Evolutionary conservation across 2,888 invertebrate species (phyloP).

Genomic region (Spicauda simplicius): DNA sequence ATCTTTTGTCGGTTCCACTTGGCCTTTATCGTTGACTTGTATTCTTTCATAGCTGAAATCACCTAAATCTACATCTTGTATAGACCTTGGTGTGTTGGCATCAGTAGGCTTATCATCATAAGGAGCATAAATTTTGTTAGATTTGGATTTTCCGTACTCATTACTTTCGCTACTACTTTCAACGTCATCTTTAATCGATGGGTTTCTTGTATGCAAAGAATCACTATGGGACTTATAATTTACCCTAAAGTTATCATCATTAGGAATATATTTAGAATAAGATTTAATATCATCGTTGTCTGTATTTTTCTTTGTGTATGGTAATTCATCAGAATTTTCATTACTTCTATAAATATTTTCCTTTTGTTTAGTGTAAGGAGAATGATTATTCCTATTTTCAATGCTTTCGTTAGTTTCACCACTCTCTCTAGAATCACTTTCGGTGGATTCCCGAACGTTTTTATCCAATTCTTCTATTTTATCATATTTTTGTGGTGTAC

Average conservation of each 20-base stretch:
- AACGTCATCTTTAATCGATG: conserved; percentile 24
- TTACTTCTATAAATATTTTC: conserved; percentile 35
- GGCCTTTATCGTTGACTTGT: conserved; percentile 56
- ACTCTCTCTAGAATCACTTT: conserved; percentile 42
- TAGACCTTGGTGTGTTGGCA: conserved; percentile 42
- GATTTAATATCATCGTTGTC: conserved; percentile 25
- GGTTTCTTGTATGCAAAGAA: not conserved
- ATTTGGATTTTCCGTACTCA: not conserved
- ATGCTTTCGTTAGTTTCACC: conserved; percentile 46
- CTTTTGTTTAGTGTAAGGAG: conserved; percentile 32
- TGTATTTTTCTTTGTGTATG: conserved; percentile 28
- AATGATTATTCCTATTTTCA: conserved; percentile 33
- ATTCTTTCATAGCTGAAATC: conserved; percentile 65
- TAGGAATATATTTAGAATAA: conserved; percentile 15
- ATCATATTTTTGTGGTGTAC: conserved; percentile 34
- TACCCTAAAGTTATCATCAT: conserved; percentile 41
- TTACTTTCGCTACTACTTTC: conserved; percentile 45
- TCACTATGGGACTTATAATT: conserved; percentile 38
- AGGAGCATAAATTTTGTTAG: not conserved
- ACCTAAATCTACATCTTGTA: conserved; percentile 60
- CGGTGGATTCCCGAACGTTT: conserved; percentile 35
- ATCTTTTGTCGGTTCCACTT: conserved; percentile 54
- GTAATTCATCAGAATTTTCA: conserved; percentile 37
- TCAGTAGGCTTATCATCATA: not conserved
- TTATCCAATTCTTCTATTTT: conserved; percentile 37